phyloP scores from a whole-genome alignment of 2,113 vertebrate genomes.

The Nesogale talazaci region DNA sequence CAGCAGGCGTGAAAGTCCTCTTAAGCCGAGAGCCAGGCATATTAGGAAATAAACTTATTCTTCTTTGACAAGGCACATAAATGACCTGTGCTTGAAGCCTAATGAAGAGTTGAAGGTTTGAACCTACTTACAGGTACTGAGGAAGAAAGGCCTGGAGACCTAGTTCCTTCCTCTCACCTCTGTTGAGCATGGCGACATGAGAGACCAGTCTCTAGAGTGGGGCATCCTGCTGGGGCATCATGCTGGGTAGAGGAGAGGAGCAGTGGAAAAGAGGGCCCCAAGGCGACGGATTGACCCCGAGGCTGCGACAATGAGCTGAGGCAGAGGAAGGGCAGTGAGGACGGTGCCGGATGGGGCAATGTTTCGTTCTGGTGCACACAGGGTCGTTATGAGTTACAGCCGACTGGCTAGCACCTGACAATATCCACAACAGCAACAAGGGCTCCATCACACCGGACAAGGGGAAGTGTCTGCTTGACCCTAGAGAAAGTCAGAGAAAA shows the following conservation, averaged over 20 bases:
- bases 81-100: not conserved
- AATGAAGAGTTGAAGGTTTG: not conserved
- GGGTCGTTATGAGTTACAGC: not conserved
- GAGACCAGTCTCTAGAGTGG: too few relatives aligned
- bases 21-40: not conserved
- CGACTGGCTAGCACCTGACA: not conserved
- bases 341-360: too few relatives aligned
- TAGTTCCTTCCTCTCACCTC: not conserved
- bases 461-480: not conserved
- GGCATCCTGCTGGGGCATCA: too few relatives aligned
- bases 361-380: not conserved
- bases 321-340: too few relatives aligned
- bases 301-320: too few relatives aligned
- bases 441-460: not conserved
- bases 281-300: too few relatives aligned
- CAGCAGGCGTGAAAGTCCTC: slow-evolving; percentile 1
- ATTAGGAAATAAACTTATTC: too few relatives aligned
- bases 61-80: too few relatives aligned
- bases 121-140: not conserved
- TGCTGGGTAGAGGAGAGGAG: too few relatives aligned
- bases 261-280: too few relatives aligned
- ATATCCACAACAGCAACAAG: too few relatives aligned
- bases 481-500: not conserved
- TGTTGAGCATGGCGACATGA: too few relatives aligned
- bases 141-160: not conserved